Evolutionary conservation across 2,797 vertebrate genomes (phyloP).

Genomic region (Tadarida brasiliensis): DNA sequence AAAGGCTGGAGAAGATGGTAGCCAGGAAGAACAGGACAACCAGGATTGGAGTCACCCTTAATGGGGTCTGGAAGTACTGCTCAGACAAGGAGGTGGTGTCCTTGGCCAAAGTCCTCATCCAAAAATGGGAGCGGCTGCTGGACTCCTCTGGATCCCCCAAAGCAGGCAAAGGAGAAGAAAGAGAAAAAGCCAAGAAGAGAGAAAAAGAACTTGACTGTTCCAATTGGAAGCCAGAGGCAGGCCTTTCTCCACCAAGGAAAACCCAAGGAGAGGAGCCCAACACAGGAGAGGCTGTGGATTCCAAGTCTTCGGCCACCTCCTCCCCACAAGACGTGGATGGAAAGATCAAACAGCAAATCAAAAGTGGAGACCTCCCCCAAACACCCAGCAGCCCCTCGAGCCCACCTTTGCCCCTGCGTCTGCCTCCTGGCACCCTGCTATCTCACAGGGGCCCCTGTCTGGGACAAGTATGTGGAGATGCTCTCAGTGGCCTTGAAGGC

Average conservation of each 20-base stretch:
- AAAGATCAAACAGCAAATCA: slow-evolving; percentile 87
- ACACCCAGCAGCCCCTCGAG: slow-evolving; percentile 91
- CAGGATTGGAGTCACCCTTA: slow-evolving; percentile 96
- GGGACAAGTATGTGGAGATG: slow-evolving; percentile 98
- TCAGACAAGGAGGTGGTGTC: too few species aligned
- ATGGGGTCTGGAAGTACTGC: slow-evolving; percentile 96
- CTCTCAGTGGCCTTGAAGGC: slow-evolving; percentile 93
- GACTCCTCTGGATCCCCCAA: too few species aligned
- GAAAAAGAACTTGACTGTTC: too few species aligned
- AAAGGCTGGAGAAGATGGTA: neutral
- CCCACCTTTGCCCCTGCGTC: slow-evolving; percentile 85
- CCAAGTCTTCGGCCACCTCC: neutral
- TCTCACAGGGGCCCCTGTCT: slow-evolving; percentile 93
- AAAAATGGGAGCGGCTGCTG: too few species aligned
- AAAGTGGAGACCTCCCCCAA: slow-evolving; percentile 87
- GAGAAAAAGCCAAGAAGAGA: too few species aligned
- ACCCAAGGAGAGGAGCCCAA: too few species aligned
- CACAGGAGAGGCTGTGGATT: slow-evolving; percentile 63
- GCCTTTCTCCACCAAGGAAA: too few species aligned
- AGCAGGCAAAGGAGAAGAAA: too few species aligned
- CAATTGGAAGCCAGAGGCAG: too few species aligned
- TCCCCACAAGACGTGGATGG: neutral
- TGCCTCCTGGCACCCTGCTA: slow-evolving; percentile 91
- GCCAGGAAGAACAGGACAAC: slow-evolving; percentile 87
- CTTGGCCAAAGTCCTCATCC: too few species aligned